Evolutionary conservation across 2,797 vertebrate genomes (phyloP).

Genomic region (Poecilia wingei): DNA sequence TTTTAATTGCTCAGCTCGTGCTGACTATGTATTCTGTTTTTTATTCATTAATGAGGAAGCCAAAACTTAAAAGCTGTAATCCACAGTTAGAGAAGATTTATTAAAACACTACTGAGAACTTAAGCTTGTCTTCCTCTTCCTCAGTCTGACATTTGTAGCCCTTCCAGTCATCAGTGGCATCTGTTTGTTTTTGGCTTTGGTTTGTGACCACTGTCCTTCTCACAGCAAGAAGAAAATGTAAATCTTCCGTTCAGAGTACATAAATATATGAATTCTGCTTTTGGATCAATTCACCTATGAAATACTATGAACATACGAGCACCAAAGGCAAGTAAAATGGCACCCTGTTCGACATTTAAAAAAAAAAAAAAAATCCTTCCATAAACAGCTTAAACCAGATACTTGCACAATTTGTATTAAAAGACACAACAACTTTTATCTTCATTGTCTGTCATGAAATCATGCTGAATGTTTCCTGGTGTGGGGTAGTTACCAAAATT

Average conservation of each 20-base stretch:
- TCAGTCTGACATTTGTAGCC: conserved; percentile 34
- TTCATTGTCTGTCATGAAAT: not conserved
- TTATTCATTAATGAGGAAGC: conserved; percentile 27
- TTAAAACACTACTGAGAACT: conserved; percentile 54
- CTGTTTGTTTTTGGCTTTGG: conserved; percentile 29
- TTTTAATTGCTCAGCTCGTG: conserved; percentile 22
- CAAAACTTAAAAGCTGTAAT: conserved; percentile 33
- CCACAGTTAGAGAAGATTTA: conserved; percentile 56
- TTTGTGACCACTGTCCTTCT: conserved; percentile 41
- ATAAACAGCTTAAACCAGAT: conserved; percentile 35
- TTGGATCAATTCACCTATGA: conserved; percentile 50
- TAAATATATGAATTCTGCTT: conserved; percentile 50
- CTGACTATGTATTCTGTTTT: conserved; percentile 28
- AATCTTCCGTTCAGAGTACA: conserved; percentile 34
- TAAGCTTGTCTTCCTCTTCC: conserved; percentile 30
- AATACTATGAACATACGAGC: conserved; percentile 52
- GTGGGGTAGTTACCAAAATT: not conserved
- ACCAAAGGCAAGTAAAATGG: conserved; percentile 68
- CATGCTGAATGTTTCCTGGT: not conserved
- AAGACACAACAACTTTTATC: not conserved
- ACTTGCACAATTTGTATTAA: not conserved
- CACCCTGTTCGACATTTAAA: conserved; percentile 46
- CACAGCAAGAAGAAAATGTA: conserved; percentile 27
- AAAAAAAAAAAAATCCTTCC: conserved; percentile 62
- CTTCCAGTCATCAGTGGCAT: conserved; percentile 65